Percentiles rank a stretch among this genome's conserved stretches.
Evolutionary conservation across 1,140 invertebrate species (phyloP).

Genomic region (Hypsibius dujardini): DNA sequence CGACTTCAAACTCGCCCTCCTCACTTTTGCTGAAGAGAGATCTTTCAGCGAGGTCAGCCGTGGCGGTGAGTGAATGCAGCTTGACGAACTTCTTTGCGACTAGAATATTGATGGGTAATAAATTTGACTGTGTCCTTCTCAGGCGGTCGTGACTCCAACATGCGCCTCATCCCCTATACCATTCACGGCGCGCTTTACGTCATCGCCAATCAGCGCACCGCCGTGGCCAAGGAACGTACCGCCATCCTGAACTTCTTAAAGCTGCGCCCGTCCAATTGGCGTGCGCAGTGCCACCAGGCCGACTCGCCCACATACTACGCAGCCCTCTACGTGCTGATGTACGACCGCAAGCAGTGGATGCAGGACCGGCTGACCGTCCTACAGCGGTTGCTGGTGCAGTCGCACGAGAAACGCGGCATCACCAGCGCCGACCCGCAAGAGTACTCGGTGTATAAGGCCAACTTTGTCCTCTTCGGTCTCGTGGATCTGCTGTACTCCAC

Average conservation of each 20-base stretch:
- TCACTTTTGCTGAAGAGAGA: slow-evolving; percentile 77
- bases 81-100: too few species aligned
- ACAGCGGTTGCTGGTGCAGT: slow-evolving; percentile 53
- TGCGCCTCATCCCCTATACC: slow-evolving; percentile 84
- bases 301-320: slow-evolving; percentile 74
- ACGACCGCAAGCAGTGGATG: slow-evolving; percentile 50
- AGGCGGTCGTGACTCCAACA: slow-evolving; percentile 87
- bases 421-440: slow-evolving; percentile 37
- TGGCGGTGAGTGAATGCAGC: too few species aligned
- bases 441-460: slow-evolving; percentile 64
- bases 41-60: slow-evolving; percentile 92
- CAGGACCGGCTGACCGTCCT: slow-evolving; percentile 49
- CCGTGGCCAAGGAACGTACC: slow-evolving; percentile 15
- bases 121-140: too few species aligned
- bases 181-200: slow-evolving; percentile 87
- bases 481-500: slow-evolving; percentile 58
- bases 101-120: too few species aligned
- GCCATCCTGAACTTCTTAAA: slow-evolving; percentile 20
- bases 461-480: slow-evolving; percentile 62
- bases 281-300: slow-evolving; percentile 32
- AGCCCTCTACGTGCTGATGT: slow-evolving; percentile 56
- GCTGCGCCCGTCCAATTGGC: slow-evolving; percentile 2
- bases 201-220: slow-evolving; percentile 61
- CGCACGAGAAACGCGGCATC: slow-evolving; percentile 46
- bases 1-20: slow-evolving; percentile 73